These are phyloP conservation scores for Clepsis dumicolana DNA, from an alignment of 2,888 invertebrate species.

Conservation along the genomic window DNA sequence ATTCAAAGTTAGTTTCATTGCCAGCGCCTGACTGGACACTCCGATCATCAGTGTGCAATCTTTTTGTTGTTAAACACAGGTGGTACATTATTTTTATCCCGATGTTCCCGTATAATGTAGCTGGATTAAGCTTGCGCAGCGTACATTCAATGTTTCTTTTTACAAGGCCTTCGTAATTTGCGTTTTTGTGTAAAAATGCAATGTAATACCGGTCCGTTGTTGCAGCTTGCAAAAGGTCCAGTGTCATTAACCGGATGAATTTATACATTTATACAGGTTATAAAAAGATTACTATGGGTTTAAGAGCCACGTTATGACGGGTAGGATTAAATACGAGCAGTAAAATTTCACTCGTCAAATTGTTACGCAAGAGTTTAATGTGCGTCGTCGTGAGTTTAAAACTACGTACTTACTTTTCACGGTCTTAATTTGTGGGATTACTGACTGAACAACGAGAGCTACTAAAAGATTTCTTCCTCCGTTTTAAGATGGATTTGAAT, in stretches of 20 bases:
- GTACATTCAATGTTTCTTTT: slow-evolving; percentile 16
- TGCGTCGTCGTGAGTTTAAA: not conserved
- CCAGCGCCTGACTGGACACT: slow-evolving; percentile 15
- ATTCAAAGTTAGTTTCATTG: slow-evolving; percentile 31
- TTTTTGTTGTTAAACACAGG: slow-evolving; percentile 39
- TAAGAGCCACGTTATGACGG: slow-evolving; percentile 9
- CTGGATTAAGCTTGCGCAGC: slow-evolving; percentile 4
- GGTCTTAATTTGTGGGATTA: not conserved
- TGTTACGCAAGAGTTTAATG: slow-evolving; percentile 2
- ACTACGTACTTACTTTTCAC: not conserved
- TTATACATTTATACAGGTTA: slow-evolving; percentile 13
- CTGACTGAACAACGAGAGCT: not conserved
- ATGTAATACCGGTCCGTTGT: slow-evolving; percentile 30
- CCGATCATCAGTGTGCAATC: slow-evolving; percentile 25
- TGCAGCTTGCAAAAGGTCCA: slow-evolving; percentile 34
- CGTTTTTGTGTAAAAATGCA: slow-evolving; percentile 45
- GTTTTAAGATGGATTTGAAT: not conserved
- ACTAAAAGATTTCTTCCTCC: not conserved
- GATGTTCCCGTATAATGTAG: not conserved
- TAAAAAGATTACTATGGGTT: slow-evolving; percentile 4
- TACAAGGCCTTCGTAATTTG: slow-evolving; percentile 32
- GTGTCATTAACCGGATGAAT: slow-evolving; percentile 22
- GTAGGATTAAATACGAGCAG: slow-evolving; percentile 16
- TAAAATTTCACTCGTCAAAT: slow-evolving; percentile 7
- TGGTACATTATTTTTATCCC: slow-evolving; percentile 19